Evolutionary conservation across 1,140 invertebrate species (phyloP).

Genomic region (Euura saliciscinereae): DNA sequence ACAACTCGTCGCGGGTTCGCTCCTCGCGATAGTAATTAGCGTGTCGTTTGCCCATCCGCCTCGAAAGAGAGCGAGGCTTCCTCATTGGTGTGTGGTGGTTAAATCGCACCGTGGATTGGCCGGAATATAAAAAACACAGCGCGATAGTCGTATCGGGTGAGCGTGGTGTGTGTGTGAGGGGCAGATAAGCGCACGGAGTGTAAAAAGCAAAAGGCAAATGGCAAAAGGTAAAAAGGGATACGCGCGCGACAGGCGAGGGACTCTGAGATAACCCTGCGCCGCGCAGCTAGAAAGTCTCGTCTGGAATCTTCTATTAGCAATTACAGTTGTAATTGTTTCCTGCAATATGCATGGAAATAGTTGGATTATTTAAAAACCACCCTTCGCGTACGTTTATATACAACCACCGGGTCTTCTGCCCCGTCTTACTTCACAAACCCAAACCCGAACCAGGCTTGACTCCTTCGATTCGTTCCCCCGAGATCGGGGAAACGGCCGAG

Average conservation of each 20-base stretch:
- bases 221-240: conserved; percentile 1
- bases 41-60: background rate
- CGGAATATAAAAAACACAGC: background rate
- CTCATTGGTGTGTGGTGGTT: background rate
- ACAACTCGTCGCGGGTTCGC: conserved; percentile 2
- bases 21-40: conserved; percentile 3
- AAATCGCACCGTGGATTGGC: background rate
- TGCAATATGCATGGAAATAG: conserved; percentile 62
- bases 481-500: conserved; percentile 30
- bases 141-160: background rate
- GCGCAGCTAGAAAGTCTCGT: no score
- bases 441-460: no score
- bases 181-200: background rate
- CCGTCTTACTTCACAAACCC: conserved; percentile 17
- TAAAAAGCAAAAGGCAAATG: conserved; percentile 4
- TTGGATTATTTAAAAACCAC: conserved; percentile 61
- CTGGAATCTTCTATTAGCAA: conserved; percentile 63
- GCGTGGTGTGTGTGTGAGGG: no score
- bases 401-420: conserved; percentile 20
- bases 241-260: conserved; percentile 22
- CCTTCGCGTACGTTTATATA: conserved; percentile 31
- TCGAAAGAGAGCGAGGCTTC: conserved; percentile 2
- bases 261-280: conserved; percentile 57
- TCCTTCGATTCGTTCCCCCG: conserved; percentile 26
- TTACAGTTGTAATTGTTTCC: conserved; percentile 63